Evolutionary conservation across 2,888 invertebrate genomes (phyloP), one percentile per base, ranked within the genome.

Genomic region (Erebia aethiops): DNA sequence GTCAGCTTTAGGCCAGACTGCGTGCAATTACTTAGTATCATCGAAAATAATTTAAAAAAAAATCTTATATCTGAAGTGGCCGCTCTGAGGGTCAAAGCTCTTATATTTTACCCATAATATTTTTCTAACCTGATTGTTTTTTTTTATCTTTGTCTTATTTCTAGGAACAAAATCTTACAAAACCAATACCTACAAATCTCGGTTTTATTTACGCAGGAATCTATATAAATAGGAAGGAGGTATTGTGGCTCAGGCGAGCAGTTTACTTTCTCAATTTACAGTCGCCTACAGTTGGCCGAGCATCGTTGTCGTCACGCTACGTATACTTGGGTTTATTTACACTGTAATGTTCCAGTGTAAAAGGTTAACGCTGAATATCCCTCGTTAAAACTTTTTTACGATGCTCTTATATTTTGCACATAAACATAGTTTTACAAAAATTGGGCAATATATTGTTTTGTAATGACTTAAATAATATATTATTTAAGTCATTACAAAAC

Each of bases 221-320:
- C 58, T 54, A 58, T 58, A 58, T 67, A 67, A 67, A 67, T 26
- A 67, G 57, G 49, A 67, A 46, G 49, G 57, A 66, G 57, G 58
- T 58, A 67, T 67, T 67, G 67, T 58, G 49, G 58, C 26, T 7
- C 67, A 58, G 67, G 58, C 67, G 67, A 51, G 56, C 69, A 66
- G 69, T 73, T 73, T 73, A 71, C 68, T 73, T 43, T 67, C 56
- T 71, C 61, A 73, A 73, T 73, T 73, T 73, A 73, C 70, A 56
- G 61, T 61, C 61, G 66, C 66, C 66, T 67, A 67, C 66, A 67
- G 66, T 67, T 58, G 57, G 66, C 57, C 66, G 66, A 67, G 71
- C 67, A 57, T 71, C 71, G 69, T 60, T 65, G 69, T 70, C 67
- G 71, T 74, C 71, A 71, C 74, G 74, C 71, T 64, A 69, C 74